phyloP scores from a whole-genome alignment of 1,140 invertebrate genomes.

The Drosophila baimaii region DNA sequence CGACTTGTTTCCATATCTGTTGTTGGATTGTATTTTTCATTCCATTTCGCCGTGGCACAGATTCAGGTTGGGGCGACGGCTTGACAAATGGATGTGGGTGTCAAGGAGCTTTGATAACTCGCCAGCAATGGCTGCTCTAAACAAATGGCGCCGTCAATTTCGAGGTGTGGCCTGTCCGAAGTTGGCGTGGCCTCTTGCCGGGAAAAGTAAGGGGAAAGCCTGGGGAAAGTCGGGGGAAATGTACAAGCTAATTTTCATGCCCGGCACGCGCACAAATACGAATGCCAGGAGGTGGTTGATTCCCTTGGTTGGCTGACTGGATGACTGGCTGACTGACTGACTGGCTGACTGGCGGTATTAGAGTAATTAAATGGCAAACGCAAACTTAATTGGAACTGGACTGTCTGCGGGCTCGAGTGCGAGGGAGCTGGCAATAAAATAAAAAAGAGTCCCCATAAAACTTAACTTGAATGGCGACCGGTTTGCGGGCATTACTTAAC shows the following conservation, averaged over 20 bases:
- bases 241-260: constrained; percentile 80
- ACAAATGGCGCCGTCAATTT: constrained; percentile 76
- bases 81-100: constrained; percentile 80
- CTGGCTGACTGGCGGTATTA: constrained; percentile 54
- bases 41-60: constrained; percentile 63
- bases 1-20: no score
- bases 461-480: constrained; percentile 77
- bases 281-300: constrained; percentile 62
- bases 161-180: constrained; percentile 66
- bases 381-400: constrained; percentile 76
- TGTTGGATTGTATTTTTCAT: constrained; percentile 28
- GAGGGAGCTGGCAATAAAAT: constrained; percentile 70
- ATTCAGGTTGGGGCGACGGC: constrained; percentile 64
- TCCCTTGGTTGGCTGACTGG: constrained; percentile 40
- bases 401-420: constrained; percentile 24
- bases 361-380: constrained; percentile 81
- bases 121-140: constrained; percentile 69
- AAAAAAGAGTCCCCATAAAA: constrained; percentile 77
- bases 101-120: constrained; percentile 75
- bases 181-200: constrained; percentile 32
- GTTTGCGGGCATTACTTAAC: constrained; percentile 54
- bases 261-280: constrained; percentile 76
- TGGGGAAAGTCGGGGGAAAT: constrained; percentile 31
- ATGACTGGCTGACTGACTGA: constrained; percentile 18
- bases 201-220: constrained; percentile 6